These are phyloP conservation scores for Mareca strepera DNA, from an alignment of 2,797 vertebrate species.

Conservation along the genomic window DNA sequence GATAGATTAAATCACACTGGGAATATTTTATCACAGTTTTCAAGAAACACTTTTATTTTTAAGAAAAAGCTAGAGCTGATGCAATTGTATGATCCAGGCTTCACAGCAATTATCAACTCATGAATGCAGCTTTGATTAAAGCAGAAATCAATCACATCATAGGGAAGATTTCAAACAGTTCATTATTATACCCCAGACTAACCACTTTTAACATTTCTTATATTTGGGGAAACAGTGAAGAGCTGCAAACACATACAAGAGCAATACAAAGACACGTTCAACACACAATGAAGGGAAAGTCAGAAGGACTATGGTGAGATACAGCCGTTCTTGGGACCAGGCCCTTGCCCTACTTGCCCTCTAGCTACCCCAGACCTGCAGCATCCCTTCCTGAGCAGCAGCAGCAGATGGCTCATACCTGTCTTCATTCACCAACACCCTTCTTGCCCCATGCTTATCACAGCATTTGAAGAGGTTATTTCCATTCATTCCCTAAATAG, in stretches of 20 bases:
- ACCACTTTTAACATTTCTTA: neutral
- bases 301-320: neutral
- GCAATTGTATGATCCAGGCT: neutral
- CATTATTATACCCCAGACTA: rapidly evolving
- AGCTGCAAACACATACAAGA: neutral
- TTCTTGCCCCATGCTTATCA: rapidly evolving
- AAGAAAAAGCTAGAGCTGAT: neutral
- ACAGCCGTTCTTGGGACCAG: neutral
- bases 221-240: neutral
- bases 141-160: neutral
- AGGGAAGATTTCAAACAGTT: neutral
- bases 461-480: neutral
- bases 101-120: neutral
- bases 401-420: rapidly evolving
- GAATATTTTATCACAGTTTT: neutral
- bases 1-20: neutral
- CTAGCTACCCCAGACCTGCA: neutral
- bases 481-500: neutral
- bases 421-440: neutral
- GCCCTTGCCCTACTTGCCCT: rapidly evolving
- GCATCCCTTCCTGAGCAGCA: rapidly evolving
- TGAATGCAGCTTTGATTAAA: neutral
- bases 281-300: neutral
- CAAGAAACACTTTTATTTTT: neutral
- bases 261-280: neutral